A percentile compares a stretch with the other conserved stretches of the same genome.
Evolutionary conservation across 2,797 vertebrate species (phyloP).

Genomic region (Halcyon chelicuti): DNA sequence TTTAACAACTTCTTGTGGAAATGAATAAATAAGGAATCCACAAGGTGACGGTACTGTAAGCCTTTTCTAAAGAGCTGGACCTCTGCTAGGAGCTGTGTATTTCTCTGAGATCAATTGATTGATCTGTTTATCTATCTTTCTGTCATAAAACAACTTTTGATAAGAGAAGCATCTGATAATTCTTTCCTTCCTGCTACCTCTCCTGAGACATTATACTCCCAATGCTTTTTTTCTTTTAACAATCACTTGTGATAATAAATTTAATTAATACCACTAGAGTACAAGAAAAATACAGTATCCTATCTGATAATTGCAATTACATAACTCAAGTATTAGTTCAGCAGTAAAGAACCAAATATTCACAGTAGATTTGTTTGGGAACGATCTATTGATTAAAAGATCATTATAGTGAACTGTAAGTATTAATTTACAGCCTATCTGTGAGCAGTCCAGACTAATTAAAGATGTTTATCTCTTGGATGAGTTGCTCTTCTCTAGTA

Average conservation of each 20-base stretch:
- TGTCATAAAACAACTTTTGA: background rate
- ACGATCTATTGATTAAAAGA: background rate
- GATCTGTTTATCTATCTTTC: background rate
- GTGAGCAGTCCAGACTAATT: constrained; percentile 3
- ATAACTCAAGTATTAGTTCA: background rate
- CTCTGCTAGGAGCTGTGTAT: background rate
- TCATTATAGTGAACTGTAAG: background rate
- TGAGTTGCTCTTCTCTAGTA: background rate
- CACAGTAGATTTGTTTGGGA: background rate
- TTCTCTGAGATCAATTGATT: fast-evolving
- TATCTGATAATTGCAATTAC: background rate
- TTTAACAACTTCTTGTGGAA: background rate
- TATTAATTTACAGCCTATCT: constrained; percentile 14
- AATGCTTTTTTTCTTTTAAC: background rate
- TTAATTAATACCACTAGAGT: background rate
- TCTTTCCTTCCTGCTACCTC: background rate
- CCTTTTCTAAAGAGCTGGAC: background rate
- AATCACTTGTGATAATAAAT: background rate
- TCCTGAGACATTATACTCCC: background rate
- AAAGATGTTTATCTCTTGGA: constrained; percentile 16
- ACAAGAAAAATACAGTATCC: background rate
- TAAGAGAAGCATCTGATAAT: background rate
- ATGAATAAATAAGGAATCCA: background rate
- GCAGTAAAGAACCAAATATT: background rate
- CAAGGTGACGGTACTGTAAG: background rate